Conservation (phyloP, 2,113 vertebrate genomes). For the human region GRCh38 chr5:94934001-94934500, state of each 20-base stretch:
- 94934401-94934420: not conserved
- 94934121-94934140: not conserved
- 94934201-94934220: not conserved
- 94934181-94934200: not conserved
- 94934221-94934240: not conserved
- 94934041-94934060: not conserved
- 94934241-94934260: not conserved
- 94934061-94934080: not conserved
- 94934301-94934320: slow-evolving; percentile 32
- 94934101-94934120: not conserved
- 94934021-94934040: not conserved
- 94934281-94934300: slow-evolving; percentile 39
- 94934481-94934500: not conserved
- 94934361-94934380: not conserved
- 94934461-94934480: not conserved
- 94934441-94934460: slow-evolving; percentile 19
- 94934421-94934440: not conserved
- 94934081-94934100: not conserved
- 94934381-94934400: not conserved
- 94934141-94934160: not conserved
- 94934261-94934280: slow-evolving; percentile 49
- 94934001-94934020: not conserved
- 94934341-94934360: slow-evolving; percentile 51
- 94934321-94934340: not conserved
- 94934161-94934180: slow-evolving; percentile 13